Base-by-base conservation (phyloP, 1,140 invertebrate species). In the Drosophila novamexicana region DNA sequence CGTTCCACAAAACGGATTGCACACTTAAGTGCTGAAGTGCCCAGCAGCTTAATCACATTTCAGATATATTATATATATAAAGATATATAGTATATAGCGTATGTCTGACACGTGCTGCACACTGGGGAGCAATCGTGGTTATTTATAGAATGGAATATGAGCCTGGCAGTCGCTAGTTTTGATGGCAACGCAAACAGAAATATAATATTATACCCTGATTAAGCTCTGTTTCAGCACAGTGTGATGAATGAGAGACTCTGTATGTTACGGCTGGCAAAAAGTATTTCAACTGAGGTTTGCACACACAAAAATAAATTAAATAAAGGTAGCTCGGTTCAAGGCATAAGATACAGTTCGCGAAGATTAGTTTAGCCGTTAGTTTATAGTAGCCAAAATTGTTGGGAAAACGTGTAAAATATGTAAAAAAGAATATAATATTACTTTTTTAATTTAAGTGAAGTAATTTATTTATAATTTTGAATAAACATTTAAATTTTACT, bases 131-230 rank as follows among this genome's bases (percentile, higher is more conserved):
- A 45, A 45, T 37, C 6, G 14, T 16, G 37, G 37, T 62, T 71
- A 57, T 64, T 65, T 52, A 50, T 71, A 56, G 40, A n/a, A 44
- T 22, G 47, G 37, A 40, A 66, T 32, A 34, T 63, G 59, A 54
- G 37, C 16, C 42, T 47, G 32, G 6, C 42, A 34, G 57, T 4
- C 0, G 32, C 32, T n/a, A 45, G 40, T 58, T 45, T 14, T 14
- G 40, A 14, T 44, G 40, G 29, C 5, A 32, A 16, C 40, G n/a
- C 42, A 37, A n/a, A n/a, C 22, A 44, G 14, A 45, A 34, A 34
- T 32, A 12, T 16, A 16, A 58, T 10, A 16, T 9, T 2, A 58
- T 58, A 58, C 56, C 22, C 42, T 45, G 6, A 16, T 29, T 29
- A 29, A 29, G 22, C 22, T 29, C 22, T 22, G 9, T 22, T 3